A percentile compares a stretch with the other conserved stretches of the same genome.
These are phyloP conservation scores for Scylla paramamosain DNA, from an alignment of 1,140 invertebrate genomes.

Conservation along the genomic window DNA sequence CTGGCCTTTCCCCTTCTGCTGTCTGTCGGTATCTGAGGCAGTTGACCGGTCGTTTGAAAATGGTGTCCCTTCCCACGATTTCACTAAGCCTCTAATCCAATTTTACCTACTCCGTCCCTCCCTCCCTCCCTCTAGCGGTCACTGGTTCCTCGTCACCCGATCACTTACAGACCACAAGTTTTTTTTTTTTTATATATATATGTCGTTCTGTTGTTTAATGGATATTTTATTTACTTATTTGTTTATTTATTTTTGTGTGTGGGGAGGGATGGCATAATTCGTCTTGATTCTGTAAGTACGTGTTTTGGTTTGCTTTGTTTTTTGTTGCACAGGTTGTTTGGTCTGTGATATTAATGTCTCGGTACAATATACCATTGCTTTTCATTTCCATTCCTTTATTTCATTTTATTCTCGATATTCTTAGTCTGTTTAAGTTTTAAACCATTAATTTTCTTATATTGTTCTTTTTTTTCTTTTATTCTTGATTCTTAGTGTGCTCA, in stretches of 20 bases:
- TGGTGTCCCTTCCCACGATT: slow-evolving; percentile 40
- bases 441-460: too few relatives aligned
- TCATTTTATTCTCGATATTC: too few relatives aligned
- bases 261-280: too few relatives aligned
- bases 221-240: too few relatives aligned
- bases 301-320: background rate
- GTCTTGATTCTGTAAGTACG: background rate
- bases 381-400: too few relatives aligned
- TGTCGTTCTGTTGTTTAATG: too few relatives aligned
- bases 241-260: too few relatives aligned
- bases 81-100: slow-evolving; percentile 59
- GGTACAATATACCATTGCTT: too few relatives aligned
- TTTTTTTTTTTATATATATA: background rate
- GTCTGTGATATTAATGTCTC: too few relatives aligned
- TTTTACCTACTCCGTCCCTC: background rate
- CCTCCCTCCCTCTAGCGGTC: background rate
- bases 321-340: background rate
- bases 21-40: slow-evolving; percentile 14
- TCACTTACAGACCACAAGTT: background rate
- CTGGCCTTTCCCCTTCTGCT: background rate
- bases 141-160: background rate
- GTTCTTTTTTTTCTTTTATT: too few relatives aligned
- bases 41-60: slow-evolving; percentile 47
- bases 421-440: too few relatives aligned
- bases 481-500: too few relatives aligned